phyloP scores from a whole-genome alignment of 2,888 invertebrate species.

The Plagodis pulveraria region DNA sequence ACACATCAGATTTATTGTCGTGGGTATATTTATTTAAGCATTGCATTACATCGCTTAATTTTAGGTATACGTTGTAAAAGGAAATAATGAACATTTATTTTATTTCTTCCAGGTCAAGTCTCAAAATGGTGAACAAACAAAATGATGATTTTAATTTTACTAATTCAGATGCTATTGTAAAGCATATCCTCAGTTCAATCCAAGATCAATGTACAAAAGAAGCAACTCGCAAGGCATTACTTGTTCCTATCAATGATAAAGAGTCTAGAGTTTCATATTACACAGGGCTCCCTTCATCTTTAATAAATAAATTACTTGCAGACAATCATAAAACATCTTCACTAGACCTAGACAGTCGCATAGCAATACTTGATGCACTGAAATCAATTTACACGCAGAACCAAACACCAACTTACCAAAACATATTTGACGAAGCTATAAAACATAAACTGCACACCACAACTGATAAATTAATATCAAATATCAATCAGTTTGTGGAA shows the following conservation, averaged over 20 bases:
- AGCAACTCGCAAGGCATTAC: background rate
- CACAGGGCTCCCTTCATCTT: slow-evolving; percentile 8
- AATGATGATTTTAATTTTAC: background rate
- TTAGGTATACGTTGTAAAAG: background rate
- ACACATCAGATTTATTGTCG: too few species aligned
- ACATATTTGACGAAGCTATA: slow-evolving; percentile 21
- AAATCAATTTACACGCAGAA: slow-evolving; percentile 34
- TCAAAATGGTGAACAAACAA: slow-evolving; percentile 1
- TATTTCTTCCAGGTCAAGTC: slow-evolving; percentile 3
- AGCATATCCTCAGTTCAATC: slow-evolving; percentile 8
- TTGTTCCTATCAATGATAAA: slow-evolving; percentile 4
- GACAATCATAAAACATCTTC: slow-evolving; percentile 1
- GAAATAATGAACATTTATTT: background rate
- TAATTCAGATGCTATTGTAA: slow-evolving; percentile 4
- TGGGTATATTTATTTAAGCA: too few species aligned
- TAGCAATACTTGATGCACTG: slow-evolving; percentile 39
- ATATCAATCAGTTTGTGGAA: slow-evolving; percentile 23
- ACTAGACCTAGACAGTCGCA: slow-evolving; percentile 9
- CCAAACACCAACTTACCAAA: background rate
- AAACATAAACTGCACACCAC: slow-evolving; percentile 10
- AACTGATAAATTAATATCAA: slow-evolving; percentile 10
- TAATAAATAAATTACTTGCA: slow-evolving; percentile 2
- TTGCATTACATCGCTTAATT: too few species aligned
- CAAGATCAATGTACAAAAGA: slow-evolving; percentile 10
- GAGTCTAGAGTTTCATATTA: slow-evolving; percentile 10